Percentiles rank a stretch among this genome's conserved stretches.
Evolutionary conservation across 2,113 vertebrate species (phyloP).

Genomic region (Acrocephalus kingi): DNA sequence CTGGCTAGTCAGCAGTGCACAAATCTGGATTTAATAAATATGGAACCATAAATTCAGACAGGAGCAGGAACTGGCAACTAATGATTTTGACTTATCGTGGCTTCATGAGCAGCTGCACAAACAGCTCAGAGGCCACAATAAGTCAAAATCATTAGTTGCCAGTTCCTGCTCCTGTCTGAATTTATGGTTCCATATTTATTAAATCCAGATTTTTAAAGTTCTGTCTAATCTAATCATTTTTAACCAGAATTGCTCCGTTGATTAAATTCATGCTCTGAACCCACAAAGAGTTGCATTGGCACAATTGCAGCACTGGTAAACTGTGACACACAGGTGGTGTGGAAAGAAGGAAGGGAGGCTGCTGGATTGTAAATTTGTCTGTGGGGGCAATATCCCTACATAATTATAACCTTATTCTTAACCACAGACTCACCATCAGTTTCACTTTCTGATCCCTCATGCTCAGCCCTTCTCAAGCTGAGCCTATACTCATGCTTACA

Average conservation of each 20-base stretch:
- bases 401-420: neutral
- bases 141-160: too few species aligned
- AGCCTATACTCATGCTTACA: neutral
- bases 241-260: neutral
- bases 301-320: neutral
- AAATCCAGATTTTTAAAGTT: neutral
- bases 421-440: neutral
- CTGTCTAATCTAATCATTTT: neutral
- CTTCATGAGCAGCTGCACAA: too few species aligned
- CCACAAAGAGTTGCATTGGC: neutral
- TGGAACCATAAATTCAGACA: slow-evolving; percentile 11
- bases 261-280: neutral
- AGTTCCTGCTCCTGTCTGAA: too few species aligned
- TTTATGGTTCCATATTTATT: too few species aligned
- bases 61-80: slow-evolving; percentile 5
- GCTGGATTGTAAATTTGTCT: neutral
- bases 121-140: too few species aligned
- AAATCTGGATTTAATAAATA: slow-evolving; percentile 39
- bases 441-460: neutral
- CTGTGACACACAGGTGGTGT: neutral
- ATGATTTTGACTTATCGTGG: neutral
- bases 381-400: neutral
- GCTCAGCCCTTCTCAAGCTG: neutral
- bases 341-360: neutral
- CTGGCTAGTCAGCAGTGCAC: neutral